Conservation (phyloP, 2,888 invertebrate species). For the Acleris literana region DNA sequence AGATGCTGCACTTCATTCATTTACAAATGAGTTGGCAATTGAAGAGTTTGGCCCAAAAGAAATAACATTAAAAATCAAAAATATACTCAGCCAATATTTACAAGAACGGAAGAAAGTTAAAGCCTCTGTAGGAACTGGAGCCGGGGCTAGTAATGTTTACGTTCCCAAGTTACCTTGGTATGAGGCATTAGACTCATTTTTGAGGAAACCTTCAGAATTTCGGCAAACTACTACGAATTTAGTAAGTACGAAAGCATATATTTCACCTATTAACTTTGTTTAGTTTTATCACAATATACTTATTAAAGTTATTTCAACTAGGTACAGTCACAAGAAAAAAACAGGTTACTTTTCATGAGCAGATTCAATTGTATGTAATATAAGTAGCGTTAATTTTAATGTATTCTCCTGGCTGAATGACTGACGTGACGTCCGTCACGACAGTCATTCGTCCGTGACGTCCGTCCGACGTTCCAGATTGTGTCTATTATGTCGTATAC, state of each 20-base stretch:
- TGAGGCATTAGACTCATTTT: conserved; percentile 11
- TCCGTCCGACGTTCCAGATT: no score
- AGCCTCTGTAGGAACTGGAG: conserved; percentile 15
- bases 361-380: no score
- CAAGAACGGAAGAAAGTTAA: conserved; percentile 4
- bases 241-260: conserved; percentile 1
- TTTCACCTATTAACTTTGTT: no score
- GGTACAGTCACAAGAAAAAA: no score
- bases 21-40: conserved; percentile 22
- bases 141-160: not conserved
- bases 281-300: no score
- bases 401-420: conserved; percentile 6
- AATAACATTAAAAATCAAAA: conserved; percentile 17
- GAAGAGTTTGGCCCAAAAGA: conserved; percentile 34
- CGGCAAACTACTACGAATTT: conserved; percentile 12
- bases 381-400: no score
- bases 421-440: conserved; percentile 7
- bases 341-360: no score
- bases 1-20: conserved; percentile 21
- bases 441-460: no score
- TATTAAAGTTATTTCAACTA: no score
- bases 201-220: conserved; percentile 21
- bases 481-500: conserved; percentile 3
- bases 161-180: conserved; percentile 9
- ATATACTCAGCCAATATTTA: conserved; percentile 17